phyloP scores from a whole-genome alignment of 2,797 vertebrate species.

The Hypotaenidia okinawae region DNA sequence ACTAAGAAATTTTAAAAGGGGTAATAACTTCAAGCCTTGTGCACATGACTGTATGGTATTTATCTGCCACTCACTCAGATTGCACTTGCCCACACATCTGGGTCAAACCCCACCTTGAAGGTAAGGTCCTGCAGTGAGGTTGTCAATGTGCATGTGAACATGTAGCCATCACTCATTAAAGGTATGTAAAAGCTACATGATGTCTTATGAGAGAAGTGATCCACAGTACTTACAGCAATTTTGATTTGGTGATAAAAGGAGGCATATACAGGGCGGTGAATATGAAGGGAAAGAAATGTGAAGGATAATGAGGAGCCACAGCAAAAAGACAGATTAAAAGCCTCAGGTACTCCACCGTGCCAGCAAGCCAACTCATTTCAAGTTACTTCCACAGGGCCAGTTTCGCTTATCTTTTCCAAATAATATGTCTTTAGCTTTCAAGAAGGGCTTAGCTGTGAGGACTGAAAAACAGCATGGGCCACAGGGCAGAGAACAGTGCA shows the following conservation, averaged over 20 bases:
- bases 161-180: background rate
- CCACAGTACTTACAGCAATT: background rate
- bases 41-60: background rate
- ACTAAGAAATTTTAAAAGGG: background rate
- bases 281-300: background rate
- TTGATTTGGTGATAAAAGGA: background rate
- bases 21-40: background rate
- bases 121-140: background rate
- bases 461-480: background rate
- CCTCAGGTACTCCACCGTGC: background rate
- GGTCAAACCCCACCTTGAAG: background rate
- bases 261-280: background rate
- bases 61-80: background rate
- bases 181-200: background rate
- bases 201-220: background rate
- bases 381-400: background rate
- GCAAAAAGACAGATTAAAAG: background rate
- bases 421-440: background rate
- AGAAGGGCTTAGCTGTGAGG: background rate
- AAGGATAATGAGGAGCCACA: background rate
- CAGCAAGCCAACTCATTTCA: background rate
- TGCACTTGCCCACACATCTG: background rate
- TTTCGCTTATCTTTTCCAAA: background rate
- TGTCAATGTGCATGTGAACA: background rate
- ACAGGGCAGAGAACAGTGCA: background rate